phyloP scores from a whole-genome alignment of 2,797 vertebrate genomes.

The Toxotes lorentzi region DNA sequence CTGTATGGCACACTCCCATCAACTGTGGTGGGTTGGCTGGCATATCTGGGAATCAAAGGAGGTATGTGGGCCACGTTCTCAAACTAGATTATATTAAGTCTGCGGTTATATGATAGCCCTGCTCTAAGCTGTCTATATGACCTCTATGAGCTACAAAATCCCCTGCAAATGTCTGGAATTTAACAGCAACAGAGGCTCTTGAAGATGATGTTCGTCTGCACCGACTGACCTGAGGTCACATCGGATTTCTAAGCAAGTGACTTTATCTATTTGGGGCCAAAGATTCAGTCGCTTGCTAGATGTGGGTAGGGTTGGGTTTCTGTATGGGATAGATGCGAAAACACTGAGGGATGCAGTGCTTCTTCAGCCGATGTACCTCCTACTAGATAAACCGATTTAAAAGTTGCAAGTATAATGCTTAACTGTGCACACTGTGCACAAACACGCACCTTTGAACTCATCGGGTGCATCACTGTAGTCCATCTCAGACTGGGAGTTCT shows the following conservation, averaged over 20 bases:
- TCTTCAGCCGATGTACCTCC: neutral
- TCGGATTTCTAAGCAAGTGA: conserved; percentile 17
- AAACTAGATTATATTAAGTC: conserved; percentile 79
- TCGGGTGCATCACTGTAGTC: conserved; percentile 99
- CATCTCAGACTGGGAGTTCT: conserved; percentile 97
- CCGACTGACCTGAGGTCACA: conserved; percentile 45
- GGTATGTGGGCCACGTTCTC: conserved; percentile 76
- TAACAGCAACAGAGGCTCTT: conserved; percentile 48
- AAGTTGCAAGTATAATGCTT: neutral
- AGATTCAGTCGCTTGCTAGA: conserved; percentile 1
- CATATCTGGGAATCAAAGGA: conserved; percentile 76
- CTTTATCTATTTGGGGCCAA: conserved; percentile 1
- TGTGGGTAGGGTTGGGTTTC: neutral
- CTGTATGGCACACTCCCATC: conserved; percentile 69
- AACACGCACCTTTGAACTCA: conserved; percentile 92
- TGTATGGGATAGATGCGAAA: neutral
- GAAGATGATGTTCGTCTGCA: conserved; percentile 57
- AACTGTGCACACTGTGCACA: neutral
- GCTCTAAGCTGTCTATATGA: conserved; percentile 75
- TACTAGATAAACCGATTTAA: neutral
- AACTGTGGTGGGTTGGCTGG: conserved; percentile 65
- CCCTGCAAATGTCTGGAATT: conserved; percentile 73
- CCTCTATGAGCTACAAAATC: conserved; percentile 72
- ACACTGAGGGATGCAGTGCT: neutral
- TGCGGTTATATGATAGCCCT: conserved; percentile 75